phyloP scores from a whole-genome alignment of 2,797 vertebrate genomes.

The Tragopan temminckii region DNA sequence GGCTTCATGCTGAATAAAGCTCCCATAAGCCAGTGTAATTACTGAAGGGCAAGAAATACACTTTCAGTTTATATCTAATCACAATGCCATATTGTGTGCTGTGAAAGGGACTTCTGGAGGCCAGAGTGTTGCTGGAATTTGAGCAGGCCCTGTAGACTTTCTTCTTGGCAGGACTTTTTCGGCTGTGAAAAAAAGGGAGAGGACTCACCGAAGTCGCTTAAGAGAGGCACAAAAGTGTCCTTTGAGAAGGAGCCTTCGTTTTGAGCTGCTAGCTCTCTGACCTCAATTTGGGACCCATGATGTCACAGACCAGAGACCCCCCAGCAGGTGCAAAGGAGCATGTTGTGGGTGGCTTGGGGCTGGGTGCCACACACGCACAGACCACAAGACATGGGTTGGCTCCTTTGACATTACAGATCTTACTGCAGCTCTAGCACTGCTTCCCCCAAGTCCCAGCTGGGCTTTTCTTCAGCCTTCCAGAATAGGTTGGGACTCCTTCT shows the following conservation, averaged over 20 bases:
- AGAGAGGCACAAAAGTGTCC: neutral
- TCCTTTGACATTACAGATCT: neutral
- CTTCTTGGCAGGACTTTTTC: constrained; percentile 44
- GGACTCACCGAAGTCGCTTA: neutral
- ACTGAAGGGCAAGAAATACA: constrained; percentile 86
- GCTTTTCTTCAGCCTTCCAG: neutral
- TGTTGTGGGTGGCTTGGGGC: fast-evolving
- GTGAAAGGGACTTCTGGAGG: constrained; percentile 72
- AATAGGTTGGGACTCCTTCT: neutral
- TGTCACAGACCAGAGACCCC: neutral
- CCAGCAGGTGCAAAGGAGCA: fast-evolving
- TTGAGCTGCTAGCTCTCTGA: neutral
- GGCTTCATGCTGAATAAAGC: constrained; percentile 83
- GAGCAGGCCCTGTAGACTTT: constrained; percentile 65
- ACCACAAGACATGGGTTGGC: neutral
- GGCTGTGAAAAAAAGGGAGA: neutral
- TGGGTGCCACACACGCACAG: neutral
- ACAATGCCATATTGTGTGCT: constrained; percentile 83
- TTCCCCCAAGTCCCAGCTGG: neutral
- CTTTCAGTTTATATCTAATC: constrained; percentile 86
- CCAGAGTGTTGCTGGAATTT: constrained; percentile 57
- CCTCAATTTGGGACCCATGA: neutral
- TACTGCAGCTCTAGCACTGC: no score
- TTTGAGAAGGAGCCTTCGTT: neutral
- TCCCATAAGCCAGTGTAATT: constrained; percentile 86